Conservation (phyloP, 2,888 invertebrate genomes). For the Pseudococcus viburni region DNA sequence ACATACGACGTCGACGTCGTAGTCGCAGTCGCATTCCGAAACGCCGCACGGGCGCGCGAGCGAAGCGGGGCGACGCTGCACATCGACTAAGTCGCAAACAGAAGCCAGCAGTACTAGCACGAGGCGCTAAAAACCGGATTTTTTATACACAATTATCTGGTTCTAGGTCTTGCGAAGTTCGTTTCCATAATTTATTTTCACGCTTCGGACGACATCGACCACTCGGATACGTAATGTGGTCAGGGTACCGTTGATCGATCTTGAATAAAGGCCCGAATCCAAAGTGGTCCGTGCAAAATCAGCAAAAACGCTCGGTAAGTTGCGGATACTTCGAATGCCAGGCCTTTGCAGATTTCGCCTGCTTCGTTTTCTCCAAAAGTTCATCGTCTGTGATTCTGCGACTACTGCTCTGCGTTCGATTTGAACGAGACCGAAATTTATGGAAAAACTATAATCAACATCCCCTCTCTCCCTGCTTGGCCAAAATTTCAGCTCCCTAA, state of each 20-base stretch:
- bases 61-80: not conserved
- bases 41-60: slow-evolving; percentile 12
- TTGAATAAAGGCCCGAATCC: too few relatives aligned
- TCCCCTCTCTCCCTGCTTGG: too few relatives aligned
- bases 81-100: not conserved
- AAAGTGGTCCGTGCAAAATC: too few relatives aligned
- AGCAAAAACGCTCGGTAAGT: not conserved
- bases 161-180: slow-evolving; percentile 66
- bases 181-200: slow-evolving; percentile 65
- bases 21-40: slow-evolving; percentile 41
- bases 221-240: not conserved
- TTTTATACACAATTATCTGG: slow-evolving; percentile 60
- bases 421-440: too few relatives aligned
- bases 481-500: too few relatives aligned
- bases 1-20: not conserved
- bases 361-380: too few relatives aligned
- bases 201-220: slow-evolving; percentile 29
- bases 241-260: slow-evolving; percentile 17
- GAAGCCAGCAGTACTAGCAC: slow-evolving; percentile 55
- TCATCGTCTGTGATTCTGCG: too few relatives aligned
- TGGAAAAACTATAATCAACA: too few relatives aligned
- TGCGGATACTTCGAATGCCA: not conserved
- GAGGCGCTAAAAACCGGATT: slow-evolving; percentile 65
- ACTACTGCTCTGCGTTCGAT: too few relatives aligned
- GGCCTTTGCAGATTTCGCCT: not conserved